Evolutionary conservation across 2,888 invertebrate species (phyloP), one percentile per base, ranked within the genome.

Genomic region (Caenorhabditis macrosperma): DNA sequence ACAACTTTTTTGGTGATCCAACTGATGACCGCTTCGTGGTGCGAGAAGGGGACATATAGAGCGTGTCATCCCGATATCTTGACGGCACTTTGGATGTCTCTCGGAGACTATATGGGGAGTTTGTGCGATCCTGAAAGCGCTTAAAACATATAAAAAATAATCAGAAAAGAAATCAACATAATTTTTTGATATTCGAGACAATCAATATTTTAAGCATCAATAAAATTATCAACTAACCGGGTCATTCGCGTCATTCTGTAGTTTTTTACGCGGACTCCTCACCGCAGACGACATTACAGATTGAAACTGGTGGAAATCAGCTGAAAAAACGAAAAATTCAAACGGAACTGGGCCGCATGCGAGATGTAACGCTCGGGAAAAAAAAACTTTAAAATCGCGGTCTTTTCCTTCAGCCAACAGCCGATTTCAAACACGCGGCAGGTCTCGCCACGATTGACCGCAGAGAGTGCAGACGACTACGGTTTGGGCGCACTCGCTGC

Each of bases 61-160:
- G 55, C 0, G 82, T 81, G 12, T 85, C 85, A 38, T 83, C 78
- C 46, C 85, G 72, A 72, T 83, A 85, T 71, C 85, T 71, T 1
- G 82, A 82, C 10, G 85, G 85, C 4, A 85, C 33, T 71, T 83
- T 83, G 38, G 83, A 79, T 2, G 59, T 75, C 38, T 80, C 82
- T 10, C 85, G 71, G 12, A 85, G 78, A 15, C 81, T 60, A 44
- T 85, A 85, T 15, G 82, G 83, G 1, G 83, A 67, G 24, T n/a
- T 69, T n/a, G 28, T 55, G 12, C 63, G 50, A 50, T 79, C 74
- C 79, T 78, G 46, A 57, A 78, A 52, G 7, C 28, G 20, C 35
- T 33, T 48, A 33, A 6, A 46, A 12, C 7, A 17, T 22, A n/a
- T 41, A 41, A 12, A n/a, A 52, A 28, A 54, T 7, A 44, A 17